Percentiles rank a stretch among this genome's conserved stretches.
Evolutionary conservation across 2,113 vertebrate genomes (phyloP).

Genomic region (Anseranas semipalmata): DNA sequence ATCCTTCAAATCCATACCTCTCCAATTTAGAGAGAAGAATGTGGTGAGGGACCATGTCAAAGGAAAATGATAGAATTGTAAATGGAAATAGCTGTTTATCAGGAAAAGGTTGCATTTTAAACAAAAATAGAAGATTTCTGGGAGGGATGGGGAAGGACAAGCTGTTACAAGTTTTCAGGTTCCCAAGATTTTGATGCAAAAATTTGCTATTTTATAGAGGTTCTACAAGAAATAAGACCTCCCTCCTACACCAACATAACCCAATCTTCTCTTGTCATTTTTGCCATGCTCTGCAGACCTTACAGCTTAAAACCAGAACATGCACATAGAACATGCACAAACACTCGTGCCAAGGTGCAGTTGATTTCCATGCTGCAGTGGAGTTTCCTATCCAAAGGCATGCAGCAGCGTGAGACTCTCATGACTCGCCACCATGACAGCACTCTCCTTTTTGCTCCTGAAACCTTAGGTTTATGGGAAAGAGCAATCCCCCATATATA

Average conservation of each 20-base stretch:
- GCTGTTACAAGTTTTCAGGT: background rate
- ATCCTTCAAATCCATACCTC: too few relatives aligned
- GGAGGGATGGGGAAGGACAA: background rate
- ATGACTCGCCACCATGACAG: background rate
- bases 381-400: background rate
- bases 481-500: background rate
- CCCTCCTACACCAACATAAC: background rate
- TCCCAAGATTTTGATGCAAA: background rate
- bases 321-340: accelerated
- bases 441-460: background rate
- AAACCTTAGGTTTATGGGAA: background rate
- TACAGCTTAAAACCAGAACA: background rate
- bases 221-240: background rate
- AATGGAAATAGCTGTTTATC: background rate
- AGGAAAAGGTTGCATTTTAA: background rate
- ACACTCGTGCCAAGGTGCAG: accelerated
- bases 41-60: too few relatives aligned
- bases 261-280: background rate
- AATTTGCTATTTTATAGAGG: background rate
- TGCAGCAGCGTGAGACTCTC: background rate
- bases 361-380: background rate
- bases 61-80: background rate
- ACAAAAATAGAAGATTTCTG: background rate
- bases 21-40: too few relatives aligned
- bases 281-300: background rate